Evolutionary conservation across 2,797 vertebrate species (phyloP), one percentile per base, ranked within the genome.

Genomic region (Dallia pectoralis): DNA sequence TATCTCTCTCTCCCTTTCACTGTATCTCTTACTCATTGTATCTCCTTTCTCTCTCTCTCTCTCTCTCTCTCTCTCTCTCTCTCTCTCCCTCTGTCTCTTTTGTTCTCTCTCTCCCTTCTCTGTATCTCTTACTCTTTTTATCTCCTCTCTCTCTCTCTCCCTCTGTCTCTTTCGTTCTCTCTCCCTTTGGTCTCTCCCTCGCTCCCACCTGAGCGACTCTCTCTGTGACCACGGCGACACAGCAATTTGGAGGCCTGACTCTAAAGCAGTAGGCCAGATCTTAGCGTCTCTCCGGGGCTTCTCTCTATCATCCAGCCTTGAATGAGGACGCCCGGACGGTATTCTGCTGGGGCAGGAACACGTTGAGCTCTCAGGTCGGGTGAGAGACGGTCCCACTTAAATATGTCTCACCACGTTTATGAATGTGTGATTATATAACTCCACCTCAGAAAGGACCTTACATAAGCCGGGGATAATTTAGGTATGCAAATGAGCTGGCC

Each of bases 401-500:
- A 33, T 22, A 22, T 27, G 30, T 59, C 40, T 67, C 51, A 76
- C 61, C 70, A 64, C 67, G 72, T 79, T 74, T 74, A 78, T 70
- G 72, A 75, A 71, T 70, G 32, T 68, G 44, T 70, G 53, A 70
- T 85, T 77, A 82, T 79, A 83, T 81, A 81, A 82, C 64, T 73
- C 75, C 59, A 73, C 75, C 76, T 74, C 59, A 68, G 69, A 69
- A 40, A 71, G 76, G 71, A 75, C 3, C 22, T 85, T 82, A 77
- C 70, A 69, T 81, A 80, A 84, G 70, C 9, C 70, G 36, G 53
- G 51, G 70, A 76, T 79, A 69, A 78, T 83, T 82, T 75, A 80
- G 79, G 79, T 77, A 85, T 86, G 80, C 76, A 77, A 79, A 86
- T 77, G 48, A 29, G n/a, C 49, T 63, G 64, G 27, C 69, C 53